Evolutionary conservation across 2,888 invertebrate genomes (phyloP), one percentile per base, ranked within the genome.

Genomic region (Ferdinandea cuprea): DNA sequence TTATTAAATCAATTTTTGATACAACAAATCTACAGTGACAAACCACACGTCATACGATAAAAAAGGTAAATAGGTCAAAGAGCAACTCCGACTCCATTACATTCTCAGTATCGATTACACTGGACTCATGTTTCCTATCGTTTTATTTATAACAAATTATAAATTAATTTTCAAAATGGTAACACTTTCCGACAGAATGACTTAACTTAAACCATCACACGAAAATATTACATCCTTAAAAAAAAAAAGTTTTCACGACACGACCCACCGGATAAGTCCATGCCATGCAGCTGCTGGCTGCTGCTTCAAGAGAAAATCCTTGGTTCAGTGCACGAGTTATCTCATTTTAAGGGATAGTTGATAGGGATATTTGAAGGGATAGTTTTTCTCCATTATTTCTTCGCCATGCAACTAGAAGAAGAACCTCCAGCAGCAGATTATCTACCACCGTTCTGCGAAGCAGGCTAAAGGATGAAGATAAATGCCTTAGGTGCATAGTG

Each of bases 271-370:
- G 32, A 46, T 56, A 35, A 46, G 44, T n/a, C n/a, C 58, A 19
- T n/a, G n/a, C n/a, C 69, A 37, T 40, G 30, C 69, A 71, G 69
- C 69, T 71, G 59, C 40, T 71, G 50, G 30, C 69, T 59, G 69
- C 69, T 71, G 59, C 40, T 71, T 40, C 48, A 13, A 50, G 7
- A 15, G 17, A 8, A 32, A 46, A 32, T 32, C 61, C 13, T 11
- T 48, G 48, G n/a, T 48, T 25, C 48, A 48, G n/a, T 28, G 48
- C n/a, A 48, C 73, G 58, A 79, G 78, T 79, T 66, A 68, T 79
- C 68, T 63, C 28, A 48, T 58, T 58, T 58, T 69, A 58, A 80
- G 63, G 50, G 66, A 50, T 46, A 46, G 37, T n/a, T n/a, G n/a
- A n/a, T n/a, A n/a, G n/a, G n/a, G n/a, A n/a, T n/a, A n/a, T n/a